Evolutionary conservation across 35 echinoderm and acorn worm species (phyloP).

Genomic region (Patiria miniata): DNA sequence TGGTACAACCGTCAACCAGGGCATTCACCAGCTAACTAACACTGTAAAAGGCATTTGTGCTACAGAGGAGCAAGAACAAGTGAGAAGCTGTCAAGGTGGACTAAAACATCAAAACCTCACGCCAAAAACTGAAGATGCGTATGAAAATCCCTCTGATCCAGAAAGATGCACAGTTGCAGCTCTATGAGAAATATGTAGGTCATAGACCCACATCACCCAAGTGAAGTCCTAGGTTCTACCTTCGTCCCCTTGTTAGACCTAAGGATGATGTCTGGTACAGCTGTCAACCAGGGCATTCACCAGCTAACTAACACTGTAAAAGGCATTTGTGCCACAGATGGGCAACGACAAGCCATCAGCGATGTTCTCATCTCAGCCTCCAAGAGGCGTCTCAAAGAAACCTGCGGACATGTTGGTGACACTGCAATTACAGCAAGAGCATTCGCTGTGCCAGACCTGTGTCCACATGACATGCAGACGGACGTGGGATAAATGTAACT

Average conservation of each 20-base stretch:
- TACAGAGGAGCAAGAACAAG: background rate
- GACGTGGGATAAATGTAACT: too few relatives aligned
- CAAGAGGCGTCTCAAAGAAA: too few relatives aligned
- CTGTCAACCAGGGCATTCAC: background rate
- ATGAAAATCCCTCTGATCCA: background rate
- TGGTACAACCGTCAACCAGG: too few relatives aligned
- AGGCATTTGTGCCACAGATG: background rate
- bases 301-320: background rate
- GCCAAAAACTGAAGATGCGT: constrained; percentile 17
- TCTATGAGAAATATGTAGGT: background rate
- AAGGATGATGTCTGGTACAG: background rate
- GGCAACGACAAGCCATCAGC: background rate
- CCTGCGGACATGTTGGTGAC: too few relatives aligned
- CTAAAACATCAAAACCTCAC: too few relatives aligned
- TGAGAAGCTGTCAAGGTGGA: too few relatives aligned
- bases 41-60: constrained; percentile 4
- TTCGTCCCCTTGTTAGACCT: constrained; percentile 14
- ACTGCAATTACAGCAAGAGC: too few relatives aligned
- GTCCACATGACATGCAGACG: too few relatives aligned
- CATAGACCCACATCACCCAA: background rate
- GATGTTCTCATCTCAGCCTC: too few relatives aligned
- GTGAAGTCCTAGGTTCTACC: too few relatives aligned
- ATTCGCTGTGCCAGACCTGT: too few relatives aligned
- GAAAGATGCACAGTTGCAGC: background rate
- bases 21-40: background rate